Percentiles rank a stretch among this genome's conserved stretches.
phyloP scores from a whole-genome alignment of 2,113 vertebrate genomes.

The Rutilus rutilus region DNA sequence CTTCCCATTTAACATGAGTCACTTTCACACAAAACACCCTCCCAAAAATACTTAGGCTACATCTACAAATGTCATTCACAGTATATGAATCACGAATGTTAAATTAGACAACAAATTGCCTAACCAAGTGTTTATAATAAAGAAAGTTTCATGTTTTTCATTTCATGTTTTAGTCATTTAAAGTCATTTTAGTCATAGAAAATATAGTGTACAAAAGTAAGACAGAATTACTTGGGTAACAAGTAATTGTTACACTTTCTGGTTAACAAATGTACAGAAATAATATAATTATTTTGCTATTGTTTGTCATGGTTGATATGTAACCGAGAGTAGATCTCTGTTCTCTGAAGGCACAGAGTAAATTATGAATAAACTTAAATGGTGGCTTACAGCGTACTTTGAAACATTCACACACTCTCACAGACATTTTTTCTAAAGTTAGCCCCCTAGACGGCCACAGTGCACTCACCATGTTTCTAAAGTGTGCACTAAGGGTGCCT shows the following conservation, averaged over 20 bases:
- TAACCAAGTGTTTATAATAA: not conserved
- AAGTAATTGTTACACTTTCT: not conserved
- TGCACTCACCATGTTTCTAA: conserved; percentile 92
- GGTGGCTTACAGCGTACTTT: not conserved
- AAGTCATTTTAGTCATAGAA: too few relatives aligned
- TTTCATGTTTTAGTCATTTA: not conserved
- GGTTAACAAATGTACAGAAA: not conserved
- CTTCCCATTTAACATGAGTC: not conserved
- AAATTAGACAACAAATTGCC: not conserved
- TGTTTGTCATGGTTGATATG: not conserved
- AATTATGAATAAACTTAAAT: not conserved
- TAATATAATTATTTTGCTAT: not conserved
- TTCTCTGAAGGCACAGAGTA: not conserved
- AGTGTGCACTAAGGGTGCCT: conserved; percentile 92
- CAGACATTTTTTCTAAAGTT: conserved; percentile 7
- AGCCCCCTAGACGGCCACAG: not conserved
- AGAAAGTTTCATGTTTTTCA: not conserved
- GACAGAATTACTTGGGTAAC: not conserved
- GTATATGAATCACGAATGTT: not conserved
- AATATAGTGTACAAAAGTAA: not conserved
- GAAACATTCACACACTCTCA: not conserved
- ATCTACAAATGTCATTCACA: not conserved
- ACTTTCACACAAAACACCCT: not conserved
- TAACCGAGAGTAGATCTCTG: not conserved
- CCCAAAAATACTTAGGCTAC: not conserved